Base-by-base conservation (phyloP, 2,113 vertebrate species). In the Hippocampus mohnikei region DNA sequence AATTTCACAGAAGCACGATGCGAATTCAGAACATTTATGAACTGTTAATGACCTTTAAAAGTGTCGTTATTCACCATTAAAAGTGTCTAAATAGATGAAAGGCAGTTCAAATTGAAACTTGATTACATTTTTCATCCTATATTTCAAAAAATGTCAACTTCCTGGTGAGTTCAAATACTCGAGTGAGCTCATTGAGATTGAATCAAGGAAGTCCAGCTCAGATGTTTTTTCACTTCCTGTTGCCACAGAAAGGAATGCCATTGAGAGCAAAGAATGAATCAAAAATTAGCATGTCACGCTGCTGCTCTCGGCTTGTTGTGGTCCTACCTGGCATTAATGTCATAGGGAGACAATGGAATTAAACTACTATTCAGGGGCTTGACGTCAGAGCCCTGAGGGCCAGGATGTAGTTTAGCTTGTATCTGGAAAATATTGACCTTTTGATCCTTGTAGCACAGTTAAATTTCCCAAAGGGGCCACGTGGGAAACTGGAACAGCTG, bases 181-280 rank as follows among this genome's bases (percentile, higher is more conserved):
- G 37, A 29, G 53, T 8, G 21, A 62, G 48, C 25, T 65, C 62
- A 25, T 65, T 65, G 40, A 61, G 55, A 67, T 25, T 60, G 18
- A 69, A 37, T 69, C 66, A 81, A 52, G 73, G 56, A 69, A 69
- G 67, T 64, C 44, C 58, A 71, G 37, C 1, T 33, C 8, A 61
- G 52, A 67, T 15, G 53, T 68, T 80, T 66, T 33, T 41, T 73
- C 25, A 59, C 62, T 60, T 80, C 64, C 55, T 78, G 48, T n/a
- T 52, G n/a, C 61, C 60, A 62, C 23, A 44, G 41, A 74, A 25
- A 71, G 67, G 72, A 78, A 75, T 69, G 69, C 25, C 74, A 75
- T 81, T 83, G 44, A 81, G 66, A 44, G 37, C 25, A 82, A 71
- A 73, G 50, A 69, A 55, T 67, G 70, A 80, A 80, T 70, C 60